These are phyloP conservation scores for Neomorphus geoffroyi DNA, from an alignment of 2,797 vertebrate genomes.

Conservation along the genomic window DNA sequence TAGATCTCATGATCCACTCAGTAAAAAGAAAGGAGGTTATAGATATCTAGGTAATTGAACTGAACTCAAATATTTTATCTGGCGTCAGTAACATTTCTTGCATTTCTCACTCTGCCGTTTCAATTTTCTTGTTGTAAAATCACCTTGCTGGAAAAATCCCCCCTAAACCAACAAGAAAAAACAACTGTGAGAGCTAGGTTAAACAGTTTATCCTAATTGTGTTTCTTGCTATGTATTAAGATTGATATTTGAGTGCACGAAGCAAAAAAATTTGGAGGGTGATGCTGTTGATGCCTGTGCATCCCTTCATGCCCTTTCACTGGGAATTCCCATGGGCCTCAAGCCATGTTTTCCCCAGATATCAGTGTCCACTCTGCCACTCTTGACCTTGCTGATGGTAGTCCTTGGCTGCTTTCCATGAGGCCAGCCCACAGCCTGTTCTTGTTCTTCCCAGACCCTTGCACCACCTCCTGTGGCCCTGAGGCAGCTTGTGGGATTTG, in stretches of 20 bases:
- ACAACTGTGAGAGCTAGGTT: not conserved
- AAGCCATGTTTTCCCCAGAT: not conserved
- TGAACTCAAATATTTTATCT: constrained; percentile 7
- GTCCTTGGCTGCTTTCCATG: not conserved
- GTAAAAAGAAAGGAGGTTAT: not conserved
- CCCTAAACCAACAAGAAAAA: not conserved
- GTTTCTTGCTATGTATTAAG: not conserved
- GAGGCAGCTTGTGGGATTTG: not conserved
- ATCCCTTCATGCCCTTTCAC: not conserved
- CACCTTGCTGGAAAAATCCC: not conserved
- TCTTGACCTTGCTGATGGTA: not conserved
- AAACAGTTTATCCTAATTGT: not conserved
- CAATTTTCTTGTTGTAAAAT: not conserved
- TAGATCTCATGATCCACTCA: not conserved
- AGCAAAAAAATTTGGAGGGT: not conserved
- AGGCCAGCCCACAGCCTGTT: accelerated
- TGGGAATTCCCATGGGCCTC: not conserved
- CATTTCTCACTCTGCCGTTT: not conserved
- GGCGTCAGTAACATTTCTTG: not conserved
- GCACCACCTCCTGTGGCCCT: accelerated
- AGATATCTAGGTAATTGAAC: not conserved
- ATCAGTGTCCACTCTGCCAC: not conserved
- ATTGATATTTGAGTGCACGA: not conserved
- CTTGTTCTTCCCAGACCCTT: not conserved
- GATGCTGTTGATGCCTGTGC: not conserved